Percentiles rank a stretch among this genome's conserved stretches.
Evolutionary conservation across 1,140 invertebrate genomes (phyloP).

Genomic region (Meloidogyne exigua): DNA sequence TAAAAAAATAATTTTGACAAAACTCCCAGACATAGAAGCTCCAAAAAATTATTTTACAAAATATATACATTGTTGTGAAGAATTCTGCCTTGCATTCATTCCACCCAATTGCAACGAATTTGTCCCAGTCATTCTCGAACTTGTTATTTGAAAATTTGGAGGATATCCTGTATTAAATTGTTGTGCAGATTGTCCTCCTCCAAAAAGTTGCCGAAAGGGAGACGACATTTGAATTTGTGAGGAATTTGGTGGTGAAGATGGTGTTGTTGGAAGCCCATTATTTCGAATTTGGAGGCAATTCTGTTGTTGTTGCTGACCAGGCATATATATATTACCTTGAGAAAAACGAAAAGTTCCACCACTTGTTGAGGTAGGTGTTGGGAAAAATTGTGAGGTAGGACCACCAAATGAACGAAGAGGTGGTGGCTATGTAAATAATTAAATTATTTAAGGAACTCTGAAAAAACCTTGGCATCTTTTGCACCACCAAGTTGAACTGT

Average conservation of each 20-base stretch:
- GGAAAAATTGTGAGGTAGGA: neutral
- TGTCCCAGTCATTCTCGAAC: neutral
- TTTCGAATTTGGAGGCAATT: neutral
- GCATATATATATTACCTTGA: no score
- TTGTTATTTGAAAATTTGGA: neutral
- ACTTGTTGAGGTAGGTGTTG: neutral
- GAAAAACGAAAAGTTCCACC: neutral
- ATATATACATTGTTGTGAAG: neutral
- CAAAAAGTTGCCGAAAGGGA: neutral
- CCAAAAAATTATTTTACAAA: no score
- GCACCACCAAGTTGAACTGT: neutral
- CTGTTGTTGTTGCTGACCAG: neutral
- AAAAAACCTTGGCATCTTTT: conserved; percentile 1
- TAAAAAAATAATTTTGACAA: neutral
- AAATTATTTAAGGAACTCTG: no score
- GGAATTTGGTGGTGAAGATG: neutral
- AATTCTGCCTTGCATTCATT: neutral
- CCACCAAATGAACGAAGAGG: conserved; percentile 18
- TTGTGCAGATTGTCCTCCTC: neutral
- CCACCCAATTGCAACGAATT: neutral
- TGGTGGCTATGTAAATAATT: conserved; percentile 5
- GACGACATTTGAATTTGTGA: neutral
- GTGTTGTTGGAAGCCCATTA: neutral
- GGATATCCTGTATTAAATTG: neutral
- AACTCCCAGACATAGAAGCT: no score